Evolutionary conservation across 2,888 invertebrate genomes (phyloP).

Genomic region (Pharmacophagus antenor): DNA sequence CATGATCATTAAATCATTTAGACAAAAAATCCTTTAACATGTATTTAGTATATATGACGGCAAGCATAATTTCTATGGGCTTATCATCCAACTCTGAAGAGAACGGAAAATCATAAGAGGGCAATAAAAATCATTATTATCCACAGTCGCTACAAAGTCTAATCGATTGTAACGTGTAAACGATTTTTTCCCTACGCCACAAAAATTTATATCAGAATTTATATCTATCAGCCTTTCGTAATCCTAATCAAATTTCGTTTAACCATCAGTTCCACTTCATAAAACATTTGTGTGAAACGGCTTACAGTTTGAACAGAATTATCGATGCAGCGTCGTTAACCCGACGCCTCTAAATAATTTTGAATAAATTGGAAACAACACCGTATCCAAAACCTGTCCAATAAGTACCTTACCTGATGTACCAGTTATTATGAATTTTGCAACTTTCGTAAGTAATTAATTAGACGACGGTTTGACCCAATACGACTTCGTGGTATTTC

Average conservation of each 20-base stretch:
- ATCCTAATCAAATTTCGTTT: slow-evolving; percentile 15
- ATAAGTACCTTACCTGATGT: slow-evolving; percentile 16
- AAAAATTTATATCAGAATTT: slow-evolving; percentile 4
- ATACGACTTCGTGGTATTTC: slow-evolving; percentile 15
- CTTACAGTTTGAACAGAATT: slow-evolving; percentile 27
- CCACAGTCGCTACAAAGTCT: slow-evolving; percentile 12
- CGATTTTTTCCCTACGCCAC: slow-evolving; percentile 7
- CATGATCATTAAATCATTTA: too few species aligned
- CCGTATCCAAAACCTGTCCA: slow-evolving; percentile 28
- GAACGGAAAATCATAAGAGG: slow-evolving; percentile 3
- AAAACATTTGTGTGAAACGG: slow-evolving; percentile 9
- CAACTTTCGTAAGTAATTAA: slow-evolving; percentile 27
- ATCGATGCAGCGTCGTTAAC: slow-evolving; percentile 39
- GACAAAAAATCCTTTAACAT: too few species aligned
- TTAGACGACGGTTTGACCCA: slow-evolving; percentile 22
- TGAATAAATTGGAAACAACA: slow-evolving; percentile 29
- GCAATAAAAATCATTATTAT: slow-evolving; percentile 17
- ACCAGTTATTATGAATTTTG: slow-evolving; percentile 25
- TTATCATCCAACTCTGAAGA: slow-evolving; percentile 9
- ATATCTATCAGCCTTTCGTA: slow-evolving; percentile 9
- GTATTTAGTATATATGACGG: too few species aligned
- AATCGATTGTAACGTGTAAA: slow-evolving; percentile 22
- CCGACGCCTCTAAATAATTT: slow-evolving; percentile 16
- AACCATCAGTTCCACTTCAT: slow-evolving; percentile 21
- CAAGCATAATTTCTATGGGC: slow-evolving; percentile 12